These are phyloP conservation scores for Leptinotarsa undecemlineata DNA, from an alignment of 1,140 invertebrate species.

Conservation along the genomic window DNA sequence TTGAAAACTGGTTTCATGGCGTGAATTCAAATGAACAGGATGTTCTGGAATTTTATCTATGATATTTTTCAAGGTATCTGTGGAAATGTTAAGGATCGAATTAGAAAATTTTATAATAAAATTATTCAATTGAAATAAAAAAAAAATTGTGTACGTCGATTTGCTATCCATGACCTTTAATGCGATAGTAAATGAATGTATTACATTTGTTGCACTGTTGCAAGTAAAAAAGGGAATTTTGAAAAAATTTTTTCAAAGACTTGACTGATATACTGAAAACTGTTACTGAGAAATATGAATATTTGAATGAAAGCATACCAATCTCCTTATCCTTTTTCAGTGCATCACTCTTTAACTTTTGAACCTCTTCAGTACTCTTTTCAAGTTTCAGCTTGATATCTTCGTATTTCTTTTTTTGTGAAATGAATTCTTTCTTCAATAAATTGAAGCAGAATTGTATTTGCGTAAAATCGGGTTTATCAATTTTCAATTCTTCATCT, in stretches of 20 bases:
- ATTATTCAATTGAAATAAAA: too few species aligned
- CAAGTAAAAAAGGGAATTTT: too few species aligned
- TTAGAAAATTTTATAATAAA: too few species aligned
- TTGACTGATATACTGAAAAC: too few species aligned
- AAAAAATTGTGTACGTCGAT: too few species aligned
- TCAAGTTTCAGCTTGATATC: slow-evolving; percentile 9
- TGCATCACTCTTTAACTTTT: neutral
- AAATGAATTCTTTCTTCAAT: slow-evolving; percentile 19
- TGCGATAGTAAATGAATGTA: too few species aligned
- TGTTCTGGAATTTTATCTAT: slow-evolving; percentile 20
- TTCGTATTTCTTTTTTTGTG: slow-evolving; percentile 14
- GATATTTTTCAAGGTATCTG: slow-evolving; percentile 15
- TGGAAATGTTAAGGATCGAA: slow-evolving; percentile 9
- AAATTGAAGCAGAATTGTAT: slow-evolving; percentile 34
- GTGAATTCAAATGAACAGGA: neutral
- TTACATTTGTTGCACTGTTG: too few species aligned
- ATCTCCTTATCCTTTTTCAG: slow-evolving; percentile 51
- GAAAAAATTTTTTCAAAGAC: too few species aligned
- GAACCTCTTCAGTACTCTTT: neutral
- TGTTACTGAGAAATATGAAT: too few species aligned
- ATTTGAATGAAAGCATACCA: slow-evolving; percentile 52
- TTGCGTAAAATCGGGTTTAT: slow-evolving; percentile 18
- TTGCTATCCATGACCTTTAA: too few species aligned
- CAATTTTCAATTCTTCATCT: neutral
- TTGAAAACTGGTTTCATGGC: neutral